Evolutionary conservation across 2,797 vertebrate genomes (phyloP), one percentile per base, ranked within the genome.

Genomic region (Monodelphis domestica): DNA sequence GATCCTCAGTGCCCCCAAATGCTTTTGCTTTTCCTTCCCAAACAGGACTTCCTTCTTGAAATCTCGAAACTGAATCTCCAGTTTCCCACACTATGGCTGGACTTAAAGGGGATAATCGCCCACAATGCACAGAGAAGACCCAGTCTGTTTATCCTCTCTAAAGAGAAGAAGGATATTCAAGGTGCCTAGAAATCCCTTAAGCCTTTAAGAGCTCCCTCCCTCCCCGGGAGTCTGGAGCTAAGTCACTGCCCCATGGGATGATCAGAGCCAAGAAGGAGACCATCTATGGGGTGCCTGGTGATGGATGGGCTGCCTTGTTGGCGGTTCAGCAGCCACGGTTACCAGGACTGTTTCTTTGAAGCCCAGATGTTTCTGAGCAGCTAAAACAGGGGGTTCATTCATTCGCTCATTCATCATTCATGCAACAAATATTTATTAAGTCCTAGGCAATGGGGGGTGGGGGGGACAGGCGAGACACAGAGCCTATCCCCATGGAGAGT

Each of bases 61-160:
- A 89, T 54, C 53, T 95, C 11, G 21, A 94, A 56, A 54, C 51
- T 91, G 53, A 51, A 91, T 91, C 95, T 52, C 88, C 54, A 0
- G 1, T 53, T 53, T 53, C 88, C 33, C 12, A 51, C 0, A 5
- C 50, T 38, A 5, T 84, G 45, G 88, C 53, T 90, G 0, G 50
- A 55, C 33, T 92, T 88, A 90, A 96, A 56, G 28, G 89, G 24
- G 89, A 92, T 84, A 53, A 89, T 33, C 84, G 4, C 88, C 88
- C 5, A 55, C 57, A 92, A 94, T 94, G 10, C 14, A 50, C 33
- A 89, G 53, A 7, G 14, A 88, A 33, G 89, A 91, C 26, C 38
- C 2, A 89, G 0, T 29, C 53, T 88, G 50, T 88, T 88, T 52
- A 92, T 87, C 15, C 88, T 29, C 91, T 88, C 90, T 54, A 56